Conservation (phyloP, 1,140 invertebrate species). For the Cyclargus thomasi region DNA sequence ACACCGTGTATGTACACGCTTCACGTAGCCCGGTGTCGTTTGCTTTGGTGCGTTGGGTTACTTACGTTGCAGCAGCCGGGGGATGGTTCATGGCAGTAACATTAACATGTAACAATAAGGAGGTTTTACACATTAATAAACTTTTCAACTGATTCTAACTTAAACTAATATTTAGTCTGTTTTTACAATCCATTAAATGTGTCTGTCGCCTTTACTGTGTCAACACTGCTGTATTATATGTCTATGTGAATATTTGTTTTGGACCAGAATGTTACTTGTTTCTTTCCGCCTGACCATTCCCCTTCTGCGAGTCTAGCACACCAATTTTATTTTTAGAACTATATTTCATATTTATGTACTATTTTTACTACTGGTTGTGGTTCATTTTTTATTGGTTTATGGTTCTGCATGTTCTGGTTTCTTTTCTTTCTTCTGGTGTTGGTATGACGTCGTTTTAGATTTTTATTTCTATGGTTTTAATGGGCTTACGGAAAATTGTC, state of each 20-base stretch:
- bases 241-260: background rate
- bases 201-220: background rate
- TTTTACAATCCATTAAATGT: background rate
- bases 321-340: constrained; percentile 44
- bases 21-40: constrained; percentile 41
- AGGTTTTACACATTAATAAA: background rate
- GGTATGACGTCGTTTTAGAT: constrained; percentile 60
- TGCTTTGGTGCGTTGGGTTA: constrained; percentile 59
- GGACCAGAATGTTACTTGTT: background rate
- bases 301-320: constrained; percentile 46
- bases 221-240: background rate
- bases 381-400: constrained; percentile 36
- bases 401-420: constrained; percentile 41
- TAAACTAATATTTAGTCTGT: too few relatives aligned
- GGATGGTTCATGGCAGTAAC: constrained; percentile 21
- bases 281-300: constrained; percentile 25
- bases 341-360: constrained; percentile 38
- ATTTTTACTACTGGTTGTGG: constrained; percentile 38
- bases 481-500: background rate
- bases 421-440: constrained; percentile 54
- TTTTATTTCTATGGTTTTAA: constrained; percentile 15
- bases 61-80: constrained; percentile 48
- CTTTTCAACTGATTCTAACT: background rate
- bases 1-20: constrained; percentile 50
- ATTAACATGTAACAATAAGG: background rate